Evolutionary conservation across 2,113 vertebrate genomes (phyloP).

Genomic region (Pedetes capensis): DNA sequence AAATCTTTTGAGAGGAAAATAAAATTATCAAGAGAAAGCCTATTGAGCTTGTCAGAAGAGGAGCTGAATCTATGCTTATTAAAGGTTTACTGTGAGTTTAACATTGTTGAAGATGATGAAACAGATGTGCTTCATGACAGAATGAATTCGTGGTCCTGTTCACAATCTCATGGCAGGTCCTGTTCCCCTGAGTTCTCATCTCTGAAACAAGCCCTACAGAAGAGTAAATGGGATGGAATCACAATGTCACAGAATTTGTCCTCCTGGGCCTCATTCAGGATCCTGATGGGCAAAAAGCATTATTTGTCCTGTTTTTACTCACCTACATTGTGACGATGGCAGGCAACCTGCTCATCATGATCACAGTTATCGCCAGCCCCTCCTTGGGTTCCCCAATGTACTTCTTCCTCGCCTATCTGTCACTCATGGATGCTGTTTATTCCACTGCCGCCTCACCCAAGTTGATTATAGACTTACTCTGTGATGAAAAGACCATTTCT

Average conservation of each 20-base stretch:
- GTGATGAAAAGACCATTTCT: conserved; percentile 49
- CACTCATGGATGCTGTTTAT: conserved; percentile 31
- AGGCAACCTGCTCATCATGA: conserved; percentile 61
- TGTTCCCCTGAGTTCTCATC: not conserved
- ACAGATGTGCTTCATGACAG: not conserved
- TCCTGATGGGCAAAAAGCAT: not conserved
- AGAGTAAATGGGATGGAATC: not conserved
- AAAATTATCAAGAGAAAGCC: not conserved
- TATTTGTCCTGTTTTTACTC: conserved; percentile 55
- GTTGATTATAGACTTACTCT: conserved; percentile 38
- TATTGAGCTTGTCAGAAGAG: not conserved
- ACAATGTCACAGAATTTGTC: conserved; percentile 63
- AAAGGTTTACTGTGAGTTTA: not conserved
- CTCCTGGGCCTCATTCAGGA: not conserved
- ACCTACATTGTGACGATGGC: conserved; percentile 48
- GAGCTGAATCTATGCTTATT: not conserved
- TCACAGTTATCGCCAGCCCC: conserved; percentile 8
- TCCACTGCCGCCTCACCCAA: conserved; percentile 46
- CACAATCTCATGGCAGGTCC: not conserved
- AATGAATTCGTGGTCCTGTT: not conserved
- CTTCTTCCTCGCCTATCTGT: conserved; percentile 53
- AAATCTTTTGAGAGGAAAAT: not conserved
- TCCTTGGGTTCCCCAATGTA: not conserved
- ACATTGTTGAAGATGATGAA: not conserved
- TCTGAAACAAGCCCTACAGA: not conserved